Base-by-base conservation (phyloP, 1,140 invertebrate species). In the Bicyclus anynana region DNA sequence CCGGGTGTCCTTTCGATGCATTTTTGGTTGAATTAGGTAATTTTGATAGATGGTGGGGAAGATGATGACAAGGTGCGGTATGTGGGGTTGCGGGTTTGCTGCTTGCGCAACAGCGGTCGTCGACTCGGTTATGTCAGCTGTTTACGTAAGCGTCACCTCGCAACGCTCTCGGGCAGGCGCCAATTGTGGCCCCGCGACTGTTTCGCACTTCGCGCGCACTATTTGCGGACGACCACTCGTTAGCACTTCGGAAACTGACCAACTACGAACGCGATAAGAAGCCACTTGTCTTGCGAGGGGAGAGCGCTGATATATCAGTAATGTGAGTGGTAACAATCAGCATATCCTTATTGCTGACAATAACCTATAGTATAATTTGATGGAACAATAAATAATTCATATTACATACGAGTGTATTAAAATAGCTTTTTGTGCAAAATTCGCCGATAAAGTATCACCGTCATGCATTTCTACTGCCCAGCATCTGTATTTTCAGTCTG, bases 21-120 rank as follows among this genome's bases (percentile, higher is more conserved):
- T 84, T 87, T 85, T 83, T 74, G 75, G 77, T 80, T 82, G 71
- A 80, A 85, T 87, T 85, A 84, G 74, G 82, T 84, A 82, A 85
- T 83, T 77, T 78, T 63, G 42, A 65, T 53, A 49, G 59, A 50
- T 60, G 63, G 74, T 72, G 77, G 71, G 69, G 59, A 69, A 61
- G 73, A 68, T 64, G 64, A 49, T 56, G 68, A 58, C 27, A 69
- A 72, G 67, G 76, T 60, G 72, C 62, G 74, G 74, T 75, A 80
- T 76, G 83, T 81, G 84, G 83, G 80, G 82, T 83, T 84, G 80
- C 70, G 72, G 80, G 78, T 81, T 80, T 65, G 74, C 52, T 69
- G 74, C 70, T 87, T 87, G 80, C 84, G 83, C 81, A 86, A 87
- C 72, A 70, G 55, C 81, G 83, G 84, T 87, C 84, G 80, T 80